A percentile compares a stretch with the other conserved stretches of the same genome.
Evolutionary conservation across 1,140 invertebrate species (phyloP).

Genomic region (Anastrepha obliqua): DNA sequence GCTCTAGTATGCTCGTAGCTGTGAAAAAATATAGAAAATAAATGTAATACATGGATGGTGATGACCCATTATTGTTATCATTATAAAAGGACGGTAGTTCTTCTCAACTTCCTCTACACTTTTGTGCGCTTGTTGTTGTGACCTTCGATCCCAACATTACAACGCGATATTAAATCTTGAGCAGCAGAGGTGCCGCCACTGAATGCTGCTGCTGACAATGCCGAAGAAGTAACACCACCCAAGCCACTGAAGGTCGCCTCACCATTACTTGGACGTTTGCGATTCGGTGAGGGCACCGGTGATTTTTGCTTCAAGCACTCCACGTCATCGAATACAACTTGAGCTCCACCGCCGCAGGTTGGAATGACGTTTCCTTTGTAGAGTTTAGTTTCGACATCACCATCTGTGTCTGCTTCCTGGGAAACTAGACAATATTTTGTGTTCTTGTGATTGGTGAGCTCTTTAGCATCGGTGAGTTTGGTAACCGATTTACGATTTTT

Average conservation of each 20-base stretch:
- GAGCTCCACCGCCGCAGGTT: constrained; percentile 93
- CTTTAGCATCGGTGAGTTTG: constrained; percentile 82
- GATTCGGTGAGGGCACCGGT: constrained; percentile 76
- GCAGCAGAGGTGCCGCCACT: constrained; percentile 56
- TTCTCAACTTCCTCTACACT: constrained; percentile 57
- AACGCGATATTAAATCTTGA: constrained; percentile 66
- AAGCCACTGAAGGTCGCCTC: constrained; percentile 56
- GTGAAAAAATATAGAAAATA: constrained; percentile 50
- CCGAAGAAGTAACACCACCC: constrained; percentile 60
- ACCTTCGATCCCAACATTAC: constrained; percentile 71
- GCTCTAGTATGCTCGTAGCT: constrained; percentile 22
- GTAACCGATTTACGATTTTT: constrained; percentile 88
- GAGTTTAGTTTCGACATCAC: constrained; percentile 93
- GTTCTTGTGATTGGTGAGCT: constrained; percentile 83
- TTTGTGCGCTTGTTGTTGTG: constrained; percentile 72
- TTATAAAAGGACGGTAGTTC: not conserved
- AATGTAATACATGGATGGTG: not conserved
- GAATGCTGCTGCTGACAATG: constrained; percentile 60
- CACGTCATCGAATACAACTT: constrained; percentile 96
- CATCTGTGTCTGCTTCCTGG: constrained; percentile 92
- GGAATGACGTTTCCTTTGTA: constrained; percentile 96
- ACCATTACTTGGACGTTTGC: constrained; percentile 67
- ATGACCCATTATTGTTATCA: not conserved
- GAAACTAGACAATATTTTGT: constrained; percentile 94
- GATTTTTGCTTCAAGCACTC: constrained; percentile 92